Conservation (phyloP, 2,888 invertebrate species). For the Phorcus lineatus region DNA sequence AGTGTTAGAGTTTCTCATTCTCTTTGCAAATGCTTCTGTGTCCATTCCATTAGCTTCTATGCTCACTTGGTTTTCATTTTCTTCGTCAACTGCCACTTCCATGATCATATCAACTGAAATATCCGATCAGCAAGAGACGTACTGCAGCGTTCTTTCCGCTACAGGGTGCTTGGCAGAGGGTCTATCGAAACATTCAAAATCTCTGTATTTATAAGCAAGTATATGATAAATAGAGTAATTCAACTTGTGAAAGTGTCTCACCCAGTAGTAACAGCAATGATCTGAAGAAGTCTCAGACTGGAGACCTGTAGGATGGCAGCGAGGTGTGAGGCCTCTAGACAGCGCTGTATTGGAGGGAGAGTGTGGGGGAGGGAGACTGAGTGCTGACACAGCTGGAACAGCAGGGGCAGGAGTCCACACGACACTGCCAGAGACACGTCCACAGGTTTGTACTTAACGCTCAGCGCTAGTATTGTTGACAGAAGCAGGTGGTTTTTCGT, state of each 20-base stretch:
- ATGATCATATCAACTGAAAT: too few species aligned
- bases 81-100: too few species aligned
- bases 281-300: conserved; percentile 79
- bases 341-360: conserved; percentile 54
- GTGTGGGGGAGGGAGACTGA: conserved; percentile 51
- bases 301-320: conserved; percentile 74
- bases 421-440: conserved; percentile 80
- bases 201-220: too few species aligned
- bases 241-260: conserved; percentile 55
- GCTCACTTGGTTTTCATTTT: too few species aligned
- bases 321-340: conserved; percentile 60
- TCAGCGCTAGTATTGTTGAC: conserved; percentile 79
- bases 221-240: too few species aligned
- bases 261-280: conserved; percentile 79
- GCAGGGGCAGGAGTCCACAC: conserved; percentile 78
- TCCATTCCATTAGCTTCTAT: too few species aligned
- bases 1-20: too few species aligned
- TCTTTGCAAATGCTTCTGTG: too few species aligned
- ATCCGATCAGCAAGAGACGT: too few species aligned
- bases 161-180: too few species aligned
- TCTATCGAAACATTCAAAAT: too few species aligned
- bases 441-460: conserved; percentile 78
- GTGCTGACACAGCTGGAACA: conserved; percentile 75
- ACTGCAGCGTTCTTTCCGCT: too few species aligned
- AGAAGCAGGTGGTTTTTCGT: conserved; percentile 76